These are phyloP conservation scores for Xiphydria camelus DNA, from an alignment of 2,888 invertebrate genomes.

Conservation along the genomic window DNA sequence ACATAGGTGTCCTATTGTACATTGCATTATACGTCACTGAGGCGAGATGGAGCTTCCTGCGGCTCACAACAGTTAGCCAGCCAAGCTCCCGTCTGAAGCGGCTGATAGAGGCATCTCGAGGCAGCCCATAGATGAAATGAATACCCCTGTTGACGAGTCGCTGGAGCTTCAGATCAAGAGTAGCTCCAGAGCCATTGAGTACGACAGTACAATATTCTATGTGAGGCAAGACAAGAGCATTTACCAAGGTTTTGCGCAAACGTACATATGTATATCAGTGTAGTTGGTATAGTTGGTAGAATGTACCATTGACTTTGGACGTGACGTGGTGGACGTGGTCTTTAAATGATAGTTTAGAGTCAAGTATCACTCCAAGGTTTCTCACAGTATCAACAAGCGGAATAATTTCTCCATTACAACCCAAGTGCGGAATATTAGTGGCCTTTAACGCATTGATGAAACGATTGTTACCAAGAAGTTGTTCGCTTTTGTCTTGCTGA, in stretches of 20 bases:
- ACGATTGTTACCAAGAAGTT: constrained; percentile 3
- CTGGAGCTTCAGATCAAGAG: constrained; percentile 7
- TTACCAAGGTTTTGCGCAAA: constrained; percentile 5
- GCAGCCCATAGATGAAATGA: neutral
- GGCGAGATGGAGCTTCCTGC: neutral
- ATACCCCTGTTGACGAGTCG: constrained; percentile 2
- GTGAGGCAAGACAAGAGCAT: constrained; percentile 6
- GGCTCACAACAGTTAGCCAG: neutral
- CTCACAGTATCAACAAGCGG: neutral
- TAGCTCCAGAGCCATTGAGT: neutral
- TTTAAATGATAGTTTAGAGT: constrained; percentile 6
- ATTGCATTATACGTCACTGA: neutral
- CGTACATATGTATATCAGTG: neutral
- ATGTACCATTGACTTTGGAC: constrained; percentile 1
- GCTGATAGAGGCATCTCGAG: neutral
- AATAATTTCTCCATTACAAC: neutral
- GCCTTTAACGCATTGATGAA: constrained; percentile 4
- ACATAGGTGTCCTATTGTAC: too few species aligned
- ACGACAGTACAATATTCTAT: constrained; percentile 1
- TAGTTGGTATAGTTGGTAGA: constrained; percentile 6
- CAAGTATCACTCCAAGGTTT: constrained; percentile 8
- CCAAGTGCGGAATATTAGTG: neutral
- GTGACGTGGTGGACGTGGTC: neutral
- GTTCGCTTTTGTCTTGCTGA: too few species aligned
- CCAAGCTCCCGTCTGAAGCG: neutral